A percentile compares a stretch with the other conserved stretches of the same genome.
Evolutionary conservation across 2,113 vertebrate genomes (phyloP).

Genomic region (Microtus pennsylvanicus): DNA sequence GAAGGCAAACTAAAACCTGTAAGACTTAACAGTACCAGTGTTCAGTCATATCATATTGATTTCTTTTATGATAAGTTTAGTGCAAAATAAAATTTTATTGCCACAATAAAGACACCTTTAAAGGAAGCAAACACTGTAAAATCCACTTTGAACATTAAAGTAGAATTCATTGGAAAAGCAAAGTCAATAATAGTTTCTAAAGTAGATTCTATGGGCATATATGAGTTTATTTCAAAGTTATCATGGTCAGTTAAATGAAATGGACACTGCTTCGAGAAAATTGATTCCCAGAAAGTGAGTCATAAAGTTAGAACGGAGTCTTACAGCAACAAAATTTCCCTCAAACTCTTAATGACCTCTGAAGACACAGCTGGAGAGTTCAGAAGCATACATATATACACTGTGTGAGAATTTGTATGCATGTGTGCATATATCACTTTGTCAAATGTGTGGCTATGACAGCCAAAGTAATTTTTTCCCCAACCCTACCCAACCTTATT

Average conservation of each 20-base stretch:
- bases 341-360: constrained; percentile 62
- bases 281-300: constrained; percentile 61
- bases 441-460: background rate
- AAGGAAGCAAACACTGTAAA: constrained; percentile 65
- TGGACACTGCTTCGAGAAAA: constrained; percentile 41
- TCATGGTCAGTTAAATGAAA: constrained; percentile 56
- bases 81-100: constrained; percentile 71
- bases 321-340: constrained; percentile 38
- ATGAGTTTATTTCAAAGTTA: constrained; percentile 59
- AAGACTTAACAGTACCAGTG: constrained; percentile 16
- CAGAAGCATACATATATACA: constrained; percentile 39
- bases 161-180: constrained; percentile 48
- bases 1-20: background rate
- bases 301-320: constrained; percentile 53
- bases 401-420: background rate
- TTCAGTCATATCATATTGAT: constrained; percentile 23
- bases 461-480: background rate
- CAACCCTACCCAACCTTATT: background rate
- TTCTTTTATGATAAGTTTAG: constrained; percentile 51
- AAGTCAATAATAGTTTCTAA: constrained; percentile 50
- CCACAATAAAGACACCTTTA: constrained; percentile 46
- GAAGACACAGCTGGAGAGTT: constrained; percentile 81
- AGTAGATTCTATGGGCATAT: background rate
- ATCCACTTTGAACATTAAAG: constrained; percentile 38
- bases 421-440: background rate